A percentile compares a stretch with the other conserved stretches of the same genome.
These are phyloP conservation scores for Artemisiospiza belli DNA, from an alignment of 2,113 vertebrate genomes.

Conservation along the genomic window DNA sequence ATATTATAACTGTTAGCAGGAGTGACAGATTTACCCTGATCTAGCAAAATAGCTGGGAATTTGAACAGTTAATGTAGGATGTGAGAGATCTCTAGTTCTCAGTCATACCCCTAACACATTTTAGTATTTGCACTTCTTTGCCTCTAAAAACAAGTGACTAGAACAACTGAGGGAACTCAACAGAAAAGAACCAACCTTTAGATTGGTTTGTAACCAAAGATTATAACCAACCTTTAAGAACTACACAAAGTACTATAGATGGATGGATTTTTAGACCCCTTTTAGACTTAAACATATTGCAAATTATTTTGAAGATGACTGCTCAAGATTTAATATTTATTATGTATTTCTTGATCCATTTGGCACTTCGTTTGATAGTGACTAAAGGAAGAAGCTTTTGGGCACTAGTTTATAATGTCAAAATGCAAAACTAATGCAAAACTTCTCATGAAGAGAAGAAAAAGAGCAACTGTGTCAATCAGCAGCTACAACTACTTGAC, in stretches of 20 bases:
- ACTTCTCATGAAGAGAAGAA: neutral
- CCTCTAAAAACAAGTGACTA: neutral
- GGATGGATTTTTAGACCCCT: neutral
- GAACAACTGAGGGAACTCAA: neutral
- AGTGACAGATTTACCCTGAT: neutral
- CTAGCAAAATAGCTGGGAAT: neutral
- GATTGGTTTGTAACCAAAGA: too few species aligned
- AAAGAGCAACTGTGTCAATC: neutral
- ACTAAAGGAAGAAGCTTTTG: neutral
- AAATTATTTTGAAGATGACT: neutral
- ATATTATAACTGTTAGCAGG: neutral
- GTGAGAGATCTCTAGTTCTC: neutral
- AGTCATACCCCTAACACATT: rapidly evolving
- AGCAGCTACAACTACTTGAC: neutral
- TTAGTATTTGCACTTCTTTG: neutral
- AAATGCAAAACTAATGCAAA: neutral
- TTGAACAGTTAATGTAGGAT: neutral
- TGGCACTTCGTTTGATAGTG: neutral
- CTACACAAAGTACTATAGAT: neutral
- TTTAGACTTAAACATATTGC: neutral
- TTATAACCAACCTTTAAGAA: neutral
- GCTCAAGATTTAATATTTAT: neutral
- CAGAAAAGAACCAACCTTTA: neutral
- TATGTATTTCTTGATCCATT: neutral
- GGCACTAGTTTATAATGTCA: neutral